Conservation (phyloP, 1,140 invertebrate species). For the Thrips palmi region DNA sequence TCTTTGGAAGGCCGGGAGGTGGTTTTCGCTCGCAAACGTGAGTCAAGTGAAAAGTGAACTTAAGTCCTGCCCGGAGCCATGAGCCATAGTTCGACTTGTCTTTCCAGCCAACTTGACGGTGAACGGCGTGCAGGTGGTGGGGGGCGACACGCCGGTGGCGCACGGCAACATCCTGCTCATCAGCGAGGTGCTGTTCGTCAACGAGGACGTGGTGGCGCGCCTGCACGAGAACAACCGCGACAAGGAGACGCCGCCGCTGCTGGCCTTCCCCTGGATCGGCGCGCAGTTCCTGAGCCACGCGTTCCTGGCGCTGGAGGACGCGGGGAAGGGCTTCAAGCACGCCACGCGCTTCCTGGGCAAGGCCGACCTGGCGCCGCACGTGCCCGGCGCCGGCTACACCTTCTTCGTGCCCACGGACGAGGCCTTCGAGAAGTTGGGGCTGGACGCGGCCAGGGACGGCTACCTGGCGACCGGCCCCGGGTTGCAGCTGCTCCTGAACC, state of each 20-base stretch:
- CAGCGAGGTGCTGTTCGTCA: constrained; percentile 37
- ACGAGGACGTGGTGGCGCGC: constrained; percentile 33
- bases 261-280: constrained; percentile 40
- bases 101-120: constrained; percentile 23
- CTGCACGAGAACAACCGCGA: constrained; percentile 37
- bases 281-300: constrained; percentile 40
- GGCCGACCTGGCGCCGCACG: constrained; percentile 34
- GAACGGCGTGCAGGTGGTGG: constrained; percentile 34
- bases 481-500: constrained; percentile 34
- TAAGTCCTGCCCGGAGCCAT: background rate
- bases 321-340: constrained; percentile 29
- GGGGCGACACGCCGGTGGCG: constrained; percentile 33
- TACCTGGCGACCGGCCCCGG: constrained; percentile 31
- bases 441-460: constrained; percentile 33
- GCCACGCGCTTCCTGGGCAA: constrained; percentile 35
- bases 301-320: constrained; percentile 34
- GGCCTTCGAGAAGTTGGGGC: constrained; percentile 33
- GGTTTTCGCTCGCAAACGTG: constrained; percentile 32
- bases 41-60: constrained; percentile 18
- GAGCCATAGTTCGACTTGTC: constrained; percentile 8
- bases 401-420: constrained; percentile 39
- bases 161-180: constrained; percentile 40
- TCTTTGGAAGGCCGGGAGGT: constrained; percentile 35
- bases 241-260: constrained; percentile 39
- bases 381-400: constrained; percentile 36